These are phyloP conservation scores for Vandiemenella viatica DNA, from an alignment of 2,888 invertebrate genomes.

Conservation along the genomic window DNA sequence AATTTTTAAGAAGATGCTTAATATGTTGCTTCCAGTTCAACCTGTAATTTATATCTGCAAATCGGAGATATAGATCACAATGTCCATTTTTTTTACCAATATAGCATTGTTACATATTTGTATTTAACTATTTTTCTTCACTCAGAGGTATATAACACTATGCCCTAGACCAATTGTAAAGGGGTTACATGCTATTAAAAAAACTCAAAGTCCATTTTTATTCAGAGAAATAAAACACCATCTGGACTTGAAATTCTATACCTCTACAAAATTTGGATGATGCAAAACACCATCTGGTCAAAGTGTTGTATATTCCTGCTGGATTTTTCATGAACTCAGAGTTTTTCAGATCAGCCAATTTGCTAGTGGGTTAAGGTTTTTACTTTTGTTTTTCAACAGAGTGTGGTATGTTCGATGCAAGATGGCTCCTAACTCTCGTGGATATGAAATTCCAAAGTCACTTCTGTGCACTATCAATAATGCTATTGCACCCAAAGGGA, in stretches of 20 bases:
- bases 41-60: too few species aligned
- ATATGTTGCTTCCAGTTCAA: too few species aligned
- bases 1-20: too few species aligned
- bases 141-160: too few species aligned
- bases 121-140: not conserved
- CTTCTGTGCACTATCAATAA: not conserved
- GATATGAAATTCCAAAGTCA: slow-evolving; percentile 1
- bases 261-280: not conserved
- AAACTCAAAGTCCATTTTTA: not conserved
- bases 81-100: not conserved
- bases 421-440: slow-evolving; percentile 4
- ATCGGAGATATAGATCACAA: too few species aligned
- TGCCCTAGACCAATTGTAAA: slow-evolving; percentile 1
- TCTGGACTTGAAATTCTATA: slow-evolving; percentile 1
- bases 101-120: not conserved
- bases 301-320: not conserved
- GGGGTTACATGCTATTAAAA: slow-evolving; percentile 3
- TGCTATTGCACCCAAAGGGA: not conserved
- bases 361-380: not conserved
- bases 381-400: not conserved
- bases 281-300: not conserved
- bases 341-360: slow-evolving; percentile 1
- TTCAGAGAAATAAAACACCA: slow-evolving; percentile 6
- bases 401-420: not conserved
- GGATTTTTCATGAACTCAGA: slow-evolving; percentile 1